These are phyloP conservation scores for Ceryle rudis DNA, from an alignment of 2,797 vertebrate species.

Conservation along the genomic window DNA sequence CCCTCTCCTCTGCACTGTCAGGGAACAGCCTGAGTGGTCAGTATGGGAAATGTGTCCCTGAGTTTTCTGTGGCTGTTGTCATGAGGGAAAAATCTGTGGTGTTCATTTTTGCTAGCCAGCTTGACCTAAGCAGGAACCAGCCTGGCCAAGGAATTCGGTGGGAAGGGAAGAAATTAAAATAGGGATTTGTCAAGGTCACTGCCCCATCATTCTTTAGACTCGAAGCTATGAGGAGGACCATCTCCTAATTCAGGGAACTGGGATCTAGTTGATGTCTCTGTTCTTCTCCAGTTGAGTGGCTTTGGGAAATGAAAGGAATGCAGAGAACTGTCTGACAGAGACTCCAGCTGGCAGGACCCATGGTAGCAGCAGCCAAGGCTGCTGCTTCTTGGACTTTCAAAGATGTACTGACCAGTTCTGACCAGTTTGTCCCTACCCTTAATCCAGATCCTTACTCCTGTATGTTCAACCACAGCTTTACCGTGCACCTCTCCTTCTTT, in stretches of 20 bases:
- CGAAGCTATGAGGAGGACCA: not conserved
- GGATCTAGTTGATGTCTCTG: not conserved
- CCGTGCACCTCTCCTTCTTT: not conserved
- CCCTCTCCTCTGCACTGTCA: not conserved
- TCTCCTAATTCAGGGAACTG: not conserved
- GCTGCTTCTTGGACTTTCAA: not conserved
- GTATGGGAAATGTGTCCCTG: not conserved
- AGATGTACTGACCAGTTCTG: not conserved
- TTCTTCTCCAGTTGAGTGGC: not conserved
- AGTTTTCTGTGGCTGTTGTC: not conserved
- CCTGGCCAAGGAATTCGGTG: not conserved
- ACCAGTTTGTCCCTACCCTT: not conserved
- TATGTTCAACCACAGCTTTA: not conserved
- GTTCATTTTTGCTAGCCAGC: not conserved
- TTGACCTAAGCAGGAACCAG: not conserved
- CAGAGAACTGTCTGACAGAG: not conserved
- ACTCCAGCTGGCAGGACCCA: not conserved
- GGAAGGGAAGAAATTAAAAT: not conserved
- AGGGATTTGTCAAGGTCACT: slow-evolving; percentile 3
- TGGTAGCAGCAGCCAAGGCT: not conserved
- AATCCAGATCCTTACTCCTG: not conserved
- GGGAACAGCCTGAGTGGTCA: not conserved
- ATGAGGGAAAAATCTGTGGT: not conserved
- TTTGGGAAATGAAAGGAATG: slow-evolving; percentile 15
- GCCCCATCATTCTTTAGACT: slow-evolving; percentile 26